Percentiles rank a stretch among this genome's conserved stretches.
Evolutionary conservation across 1,140 invertebrate genomes (phyloP).

Genomic region (Lordiphosa clarofinis): DNA sequence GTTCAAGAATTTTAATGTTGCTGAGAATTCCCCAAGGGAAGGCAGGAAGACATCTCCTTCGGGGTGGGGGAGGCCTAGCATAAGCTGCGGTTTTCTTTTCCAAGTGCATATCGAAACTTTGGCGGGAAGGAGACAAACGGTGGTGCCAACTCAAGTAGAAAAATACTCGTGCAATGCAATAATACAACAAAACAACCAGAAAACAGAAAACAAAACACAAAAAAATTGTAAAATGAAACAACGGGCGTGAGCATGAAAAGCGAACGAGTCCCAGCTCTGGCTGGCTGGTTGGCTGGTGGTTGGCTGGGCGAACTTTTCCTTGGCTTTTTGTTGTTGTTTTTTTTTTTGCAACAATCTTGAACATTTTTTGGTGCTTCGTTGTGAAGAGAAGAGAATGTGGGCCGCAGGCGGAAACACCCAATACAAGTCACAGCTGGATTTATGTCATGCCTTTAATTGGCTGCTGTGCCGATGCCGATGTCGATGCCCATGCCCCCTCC

Average conservation of each 20-base stretch:
- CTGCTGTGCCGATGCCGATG: constrained; percentile 70
- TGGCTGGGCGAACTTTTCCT: constrained; percentile 50
- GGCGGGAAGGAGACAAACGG: constrained; percentile 19
- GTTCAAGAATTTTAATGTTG: constrained; percentile 68
- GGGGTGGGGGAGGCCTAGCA: constrained; percentile 23
- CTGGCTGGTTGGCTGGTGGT: constrained; percentile 8
- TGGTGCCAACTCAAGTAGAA: constrained; percentile 76
- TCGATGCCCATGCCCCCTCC: constrained; percentile 8
- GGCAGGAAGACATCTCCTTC: constrained; percentile 25
- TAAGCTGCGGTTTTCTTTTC: constrained; percentile 69
- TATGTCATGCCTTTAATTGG: constrained; percentile 79
- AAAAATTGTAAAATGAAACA: constrained; percentile 63
- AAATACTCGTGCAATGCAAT: constrained; percentile 74
- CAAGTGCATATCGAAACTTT: constrained; percentile 55
- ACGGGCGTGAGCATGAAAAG: constrained; percentile 72
- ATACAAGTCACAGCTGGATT: constrained; percentile 80
- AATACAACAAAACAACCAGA: constrained; percentile 45
- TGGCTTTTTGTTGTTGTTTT: constrained; percentile 24
- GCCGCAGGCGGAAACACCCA: constrained; percentile 79
- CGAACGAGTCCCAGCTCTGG: constrained; percentile 38
- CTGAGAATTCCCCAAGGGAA: constrained; percentile 20
- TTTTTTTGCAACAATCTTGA: constrained; percentile 64
- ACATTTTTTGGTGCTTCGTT: constrained; percentile 56
- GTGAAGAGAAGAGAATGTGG: constrained; percentile 64
- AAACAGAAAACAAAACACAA: constrained; percentile 23